phyloP scores from a whole-genome alignment of 2,888 invertebrate species.

The Agriopis marginaria region DNA sequence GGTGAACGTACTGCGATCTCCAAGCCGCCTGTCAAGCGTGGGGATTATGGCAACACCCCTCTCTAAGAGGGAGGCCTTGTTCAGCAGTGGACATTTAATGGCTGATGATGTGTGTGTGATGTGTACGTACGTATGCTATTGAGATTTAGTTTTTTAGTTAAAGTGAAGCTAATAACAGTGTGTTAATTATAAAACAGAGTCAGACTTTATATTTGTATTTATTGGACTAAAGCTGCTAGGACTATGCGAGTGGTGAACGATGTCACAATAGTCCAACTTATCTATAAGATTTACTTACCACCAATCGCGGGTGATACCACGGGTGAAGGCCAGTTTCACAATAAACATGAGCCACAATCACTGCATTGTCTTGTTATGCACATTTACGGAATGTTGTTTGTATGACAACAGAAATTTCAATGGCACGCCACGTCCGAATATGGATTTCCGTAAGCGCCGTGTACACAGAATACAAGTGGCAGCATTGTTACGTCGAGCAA shows the following conservation, averaged over 20 bases:
- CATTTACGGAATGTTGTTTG: conserved; percentile 42
- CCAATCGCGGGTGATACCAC: neutral
- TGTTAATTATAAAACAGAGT: too few species aligned
- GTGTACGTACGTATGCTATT: too few species aligned
- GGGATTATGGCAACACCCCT: too few species aligned
- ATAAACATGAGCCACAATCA: conserved; percentile 25
- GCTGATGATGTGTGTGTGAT: too few species aligned
- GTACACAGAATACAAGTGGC: conserved; percentile 36
- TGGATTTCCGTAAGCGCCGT: conserved; percentile 46
- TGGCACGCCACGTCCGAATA: conserved; percentile 42
- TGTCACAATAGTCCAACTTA: neutral
- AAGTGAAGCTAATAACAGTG: too few species aligned
- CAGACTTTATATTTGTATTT: too few species aligned
- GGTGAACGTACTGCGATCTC: too few species aligned
- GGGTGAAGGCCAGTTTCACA: conserved; percentile 3
- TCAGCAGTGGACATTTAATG: too few species aligned
- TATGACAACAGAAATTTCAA: conserved; percentile 42
- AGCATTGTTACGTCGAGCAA: conserved; percentile 32
- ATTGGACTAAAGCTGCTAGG: neutral
- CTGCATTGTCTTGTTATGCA: conserved; percentile 31
- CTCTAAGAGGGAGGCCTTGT: too few species aligned
- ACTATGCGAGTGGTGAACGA: neutral
- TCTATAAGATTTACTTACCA: neutral
- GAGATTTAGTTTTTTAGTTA: too few species aligned
- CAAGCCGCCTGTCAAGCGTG: too few species aligned